A percentile compares a stretch with the other conserved stretches of the same genome.
phyloP scores from a whole-genome alignment of 2,888 invertebrate species.

The Elmis aenea region DNA sequence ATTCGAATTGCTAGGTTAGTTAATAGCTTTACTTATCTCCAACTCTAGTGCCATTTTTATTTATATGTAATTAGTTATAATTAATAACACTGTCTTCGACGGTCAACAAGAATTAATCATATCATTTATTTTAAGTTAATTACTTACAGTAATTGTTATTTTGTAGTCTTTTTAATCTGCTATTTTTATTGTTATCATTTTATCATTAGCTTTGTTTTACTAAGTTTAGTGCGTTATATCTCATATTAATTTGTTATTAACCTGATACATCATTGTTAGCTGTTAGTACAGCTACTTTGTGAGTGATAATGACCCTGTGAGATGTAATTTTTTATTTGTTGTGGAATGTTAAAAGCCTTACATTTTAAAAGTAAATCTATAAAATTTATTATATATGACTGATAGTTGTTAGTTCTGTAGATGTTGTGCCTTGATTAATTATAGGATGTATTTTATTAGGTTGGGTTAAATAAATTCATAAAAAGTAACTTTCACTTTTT shows the following conservation, averaged over 20 bases:
- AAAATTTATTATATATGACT: conserved; percentile 7
- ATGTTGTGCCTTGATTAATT: conserved; percentile 37
- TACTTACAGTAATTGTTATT: conserved; percentile 15
- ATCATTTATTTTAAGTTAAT: conserved; percentile 36
- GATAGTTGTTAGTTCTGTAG: conserved; percentile 28
- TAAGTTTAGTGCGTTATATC: too few relatives aligned
- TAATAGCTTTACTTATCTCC: too few relatives aligned
- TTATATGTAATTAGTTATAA: conserved; percentile 25
- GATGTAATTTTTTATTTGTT: too few relatives aligned
- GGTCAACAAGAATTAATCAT: conserved; percentile 44
- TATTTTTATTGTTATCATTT: conserved; percentile 23
- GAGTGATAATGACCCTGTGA: too few relatives aligned
- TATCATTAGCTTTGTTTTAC: conserved; percentile 15
- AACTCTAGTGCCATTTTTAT: conserved; percentile 22
- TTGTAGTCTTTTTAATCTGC: too few relatives aligned
- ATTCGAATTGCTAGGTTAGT: too few relatives aligned
- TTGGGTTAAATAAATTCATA: too few relatives aligned
- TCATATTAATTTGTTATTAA: too few relatives aligned
- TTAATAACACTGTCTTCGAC: conserved; percentile 18
- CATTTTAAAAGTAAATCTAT: conserved; percentile 7
- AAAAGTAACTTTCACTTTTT: too few relatives aligned
- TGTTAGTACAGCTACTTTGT: too few relatives aligned
- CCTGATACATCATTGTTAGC: too few relatives aligned
- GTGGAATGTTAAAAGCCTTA: conserved; percentile 10
- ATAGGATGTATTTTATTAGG: too few relatives aligned